Evolutionary conservation across 2,113 vertebrate species (phyloP).

Genomic region (Ceyx melanurus): DNA sequence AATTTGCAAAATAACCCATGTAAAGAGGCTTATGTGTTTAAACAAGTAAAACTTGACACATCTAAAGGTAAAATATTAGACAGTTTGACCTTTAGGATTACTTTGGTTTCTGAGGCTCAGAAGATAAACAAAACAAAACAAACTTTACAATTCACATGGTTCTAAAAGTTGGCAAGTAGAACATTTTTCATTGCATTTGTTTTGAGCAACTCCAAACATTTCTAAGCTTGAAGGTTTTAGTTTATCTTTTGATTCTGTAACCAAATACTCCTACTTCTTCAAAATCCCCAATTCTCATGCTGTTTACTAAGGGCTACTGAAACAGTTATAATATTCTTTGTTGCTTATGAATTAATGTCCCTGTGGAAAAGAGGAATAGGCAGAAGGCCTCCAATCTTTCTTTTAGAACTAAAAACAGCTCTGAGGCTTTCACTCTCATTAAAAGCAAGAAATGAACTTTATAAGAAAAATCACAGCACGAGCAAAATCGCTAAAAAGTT

Average conservation of each 20-base stretch:
- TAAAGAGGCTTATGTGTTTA: neutral
- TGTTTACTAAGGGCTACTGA: constrained; percentile 23
- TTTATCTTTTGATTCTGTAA: constrained; percentile 32
- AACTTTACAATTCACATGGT: neutral
- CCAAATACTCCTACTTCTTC: neutral
- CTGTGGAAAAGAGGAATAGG: neutral
- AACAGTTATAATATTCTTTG: constrained; percentile 36
- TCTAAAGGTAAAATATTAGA: neutral
- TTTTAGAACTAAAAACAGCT: constrained; percentile 19
- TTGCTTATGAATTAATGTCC: constrained; percentile 17
- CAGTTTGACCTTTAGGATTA: neutral
- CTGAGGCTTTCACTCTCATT: neutral
- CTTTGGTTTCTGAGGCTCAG: constrained; percentile 1
- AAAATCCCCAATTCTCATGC: neutral
- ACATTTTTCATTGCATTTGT: neutral
- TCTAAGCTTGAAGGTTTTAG: neutral
- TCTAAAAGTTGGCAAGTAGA: neutral
- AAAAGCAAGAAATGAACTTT: neutral
- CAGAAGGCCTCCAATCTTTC: constrained; percentile 5
- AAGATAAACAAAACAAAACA: neutral
- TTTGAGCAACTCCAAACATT: constrained; percentile 21
- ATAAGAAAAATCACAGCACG: neutral
- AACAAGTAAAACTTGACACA: neutral
- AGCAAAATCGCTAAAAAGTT: neutral
- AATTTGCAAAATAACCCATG: neutral